Conservation (phyloP, 35 echinoderm and acorn worm genomes). For the Ptychodera flava region DNA sequence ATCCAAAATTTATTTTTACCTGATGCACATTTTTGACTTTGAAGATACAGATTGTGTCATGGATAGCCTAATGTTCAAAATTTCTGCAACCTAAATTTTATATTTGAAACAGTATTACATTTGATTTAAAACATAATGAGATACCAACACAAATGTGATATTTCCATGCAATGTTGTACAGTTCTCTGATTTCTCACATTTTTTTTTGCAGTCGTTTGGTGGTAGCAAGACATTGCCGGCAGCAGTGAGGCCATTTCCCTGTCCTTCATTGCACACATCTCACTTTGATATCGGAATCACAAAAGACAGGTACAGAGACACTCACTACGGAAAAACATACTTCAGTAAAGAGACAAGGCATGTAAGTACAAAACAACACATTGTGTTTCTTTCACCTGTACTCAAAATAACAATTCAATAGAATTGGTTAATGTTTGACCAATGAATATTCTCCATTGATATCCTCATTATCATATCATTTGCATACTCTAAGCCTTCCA, state of each 20-base stretch:
- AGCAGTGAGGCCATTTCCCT: conserved; percentile 39
- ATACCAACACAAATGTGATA: no score
- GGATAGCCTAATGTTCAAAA: no score
- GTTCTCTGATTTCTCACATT: no score
- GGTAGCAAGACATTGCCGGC: conserved; percentile 33
- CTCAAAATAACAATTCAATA: not conserved
- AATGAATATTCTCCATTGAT: not conserved
- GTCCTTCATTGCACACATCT: conserved; percentile 78
- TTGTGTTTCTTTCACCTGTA: not conserved
- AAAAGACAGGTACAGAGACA: conserved; percentile 30
- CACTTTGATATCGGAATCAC: conserved; percentile 88
- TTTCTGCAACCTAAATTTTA: no score
- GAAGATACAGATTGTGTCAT: no score
- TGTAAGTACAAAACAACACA: conserved; percentile 41
- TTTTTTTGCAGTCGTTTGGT: conserved; percentile 51
- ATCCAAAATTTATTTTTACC: no score
- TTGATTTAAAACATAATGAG: no score
- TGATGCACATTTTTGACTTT: no score
- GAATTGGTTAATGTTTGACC: not conserved
- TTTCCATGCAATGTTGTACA: no score
- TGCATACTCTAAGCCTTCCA: not conserved
- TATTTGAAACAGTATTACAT: no score
- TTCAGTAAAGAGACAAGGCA: conserved; percentile 30
- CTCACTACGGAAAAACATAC: conserved; percentile 52
- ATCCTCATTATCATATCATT: not conserved